Conservation (phyloP, 2,797 vertebrate genomes). For the Chelonia mydas region DNA sequence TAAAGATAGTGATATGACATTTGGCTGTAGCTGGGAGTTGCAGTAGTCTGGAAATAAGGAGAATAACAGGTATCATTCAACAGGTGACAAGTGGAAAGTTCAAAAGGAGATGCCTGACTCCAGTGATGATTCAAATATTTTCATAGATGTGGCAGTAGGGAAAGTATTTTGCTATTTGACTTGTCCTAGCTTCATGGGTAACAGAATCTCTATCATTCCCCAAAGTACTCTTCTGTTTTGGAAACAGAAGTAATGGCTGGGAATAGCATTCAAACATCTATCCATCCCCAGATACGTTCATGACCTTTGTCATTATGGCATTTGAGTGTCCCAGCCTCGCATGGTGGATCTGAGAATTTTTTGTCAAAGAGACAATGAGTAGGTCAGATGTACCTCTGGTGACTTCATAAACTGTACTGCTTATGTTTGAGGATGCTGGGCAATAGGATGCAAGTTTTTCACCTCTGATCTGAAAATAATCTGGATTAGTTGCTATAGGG, state of each 20-base stretch:
- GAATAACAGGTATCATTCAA: background rate
- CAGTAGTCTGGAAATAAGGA: background rate
- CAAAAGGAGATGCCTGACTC: background rate
- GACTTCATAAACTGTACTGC: background rate
- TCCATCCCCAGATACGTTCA: background rate
- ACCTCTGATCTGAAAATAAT: background rate
- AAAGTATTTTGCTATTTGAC: background rate
- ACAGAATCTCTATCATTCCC: background rate
- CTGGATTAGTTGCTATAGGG: background rate
- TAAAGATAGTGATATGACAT: background rate
- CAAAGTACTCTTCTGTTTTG: background rate
- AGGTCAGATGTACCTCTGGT: background rate
- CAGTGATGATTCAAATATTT: background rate
- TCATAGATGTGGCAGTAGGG: background rate
- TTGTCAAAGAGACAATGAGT: background rate
- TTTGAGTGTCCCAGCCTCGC: background rate
- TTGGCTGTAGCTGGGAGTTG: background rate
- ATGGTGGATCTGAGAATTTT: background rate
- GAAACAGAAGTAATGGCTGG: background rate
- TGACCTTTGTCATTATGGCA: background rate
- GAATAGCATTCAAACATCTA: background rate
- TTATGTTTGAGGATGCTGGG: background rate
- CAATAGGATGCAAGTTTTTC: background rate
- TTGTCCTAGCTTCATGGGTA: background rate
- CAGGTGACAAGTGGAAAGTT: background rate